These are phyloP conservation scores for Mus pahari DNA, from an alignment of 2,113 vertebrate genomes.

Conservation along the genomic window DNA sequence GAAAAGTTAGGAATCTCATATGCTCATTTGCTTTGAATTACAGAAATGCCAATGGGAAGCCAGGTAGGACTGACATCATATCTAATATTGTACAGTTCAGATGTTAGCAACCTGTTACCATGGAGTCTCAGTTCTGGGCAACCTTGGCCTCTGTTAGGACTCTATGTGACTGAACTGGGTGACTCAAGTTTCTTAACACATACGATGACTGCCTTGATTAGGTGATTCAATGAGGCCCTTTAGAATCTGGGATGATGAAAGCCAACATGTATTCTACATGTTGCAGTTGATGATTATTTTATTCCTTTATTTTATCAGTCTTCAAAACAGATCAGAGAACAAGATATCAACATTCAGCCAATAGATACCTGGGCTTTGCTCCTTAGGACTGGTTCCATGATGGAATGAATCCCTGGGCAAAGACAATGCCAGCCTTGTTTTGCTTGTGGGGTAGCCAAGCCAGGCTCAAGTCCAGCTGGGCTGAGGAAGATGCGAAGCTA, in stretches of 20 bases:
- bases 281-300: not conserved
- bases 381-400: not conserved
- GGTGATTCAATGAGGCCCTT: not conserved
- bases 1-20: not conserved
- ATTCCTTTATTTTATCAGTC: not conserved
- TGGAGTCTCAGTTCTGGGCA: not conserved
- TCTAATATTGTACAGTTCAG: not conserved
- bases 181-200: not conserved
- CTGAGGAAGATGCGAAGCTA: not conserved
- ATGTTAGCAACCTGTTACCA: not conserved
- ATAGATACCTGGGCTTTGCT: not conserved
- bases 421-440: not conserved
- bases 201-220: not conserved
- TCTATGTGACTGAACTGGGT: rapidly evolving
- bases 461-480: conserved; percentile 2
- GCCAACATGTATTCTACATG: not conserved
- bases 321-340: not conserved
- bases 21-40: not conserved
- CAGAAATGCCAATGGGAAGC: not conserved
- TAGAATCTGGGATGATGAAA: not conserved
- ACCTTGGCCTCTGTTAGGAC: not conserved
- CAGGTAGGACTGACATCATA: conserved; percentile 40
- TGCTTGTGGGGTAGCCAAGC: not conserved
- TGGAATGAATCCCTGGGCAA: conserved; percentile 22
- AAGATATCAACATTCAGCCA: not conserved